phyloP scores from a whole-genome alignment of 2,888 invertebrate genomes.

The Eilema caniola region DNA sequence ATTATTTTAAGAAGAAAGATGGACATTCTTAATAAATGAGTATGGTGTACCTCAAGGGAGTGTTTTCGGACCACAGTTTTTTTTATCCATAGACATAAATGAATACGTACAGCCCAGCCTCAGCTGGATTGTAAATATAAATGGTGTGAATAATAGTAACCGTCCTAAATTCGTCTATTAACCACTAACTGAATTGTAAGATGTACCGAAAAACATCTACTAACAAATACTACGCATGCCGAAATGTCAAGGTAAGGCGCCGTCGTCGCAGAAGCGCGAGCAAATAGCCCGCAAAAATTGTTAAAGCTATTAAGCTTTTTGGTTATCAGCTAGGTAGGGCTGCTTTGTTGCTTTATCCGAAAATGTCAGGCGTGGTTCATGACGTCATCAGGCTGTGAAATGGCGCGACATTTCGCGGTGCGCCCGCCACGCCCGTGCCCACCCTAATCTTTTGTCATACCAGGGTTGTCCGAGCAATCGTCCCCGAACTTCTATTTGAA shows the following conservation, averaged over 20 bases:
- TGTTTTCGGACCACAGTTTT: too few species aligned
- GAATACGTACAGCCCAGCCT: too few species aligned
- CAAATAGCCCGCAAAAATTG: constrained; percentile 74
- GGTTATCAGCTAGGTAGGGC: constrained; percentile 79
- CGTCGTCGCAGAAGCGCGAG: constrained; percentile 60
- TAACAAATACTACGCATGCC: constrained; percentile 26
- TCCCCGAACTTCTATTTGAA: constrained; percentile 64
- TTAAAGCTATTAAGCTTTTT: constrained; percentile 76
- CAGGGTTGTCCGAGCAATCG: constrained; percentile 74
- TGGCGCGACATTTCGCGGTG: constrained; percentile 83
- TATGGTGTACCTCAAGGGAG: too few species aligned
- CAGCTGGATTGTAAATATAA: too few species aligned
- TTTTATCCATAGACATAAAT: too few species aligned
- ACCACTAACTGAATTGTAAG: background rate
- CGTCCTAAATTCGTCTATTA: background rate
- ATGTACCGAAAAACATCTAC: background rate
- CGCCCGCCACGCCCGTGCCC: constrained; percentile 77
- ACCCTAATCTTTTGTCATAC: constrained; percentile 79
- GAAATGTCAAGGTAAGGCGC: constrained; percentile 79
- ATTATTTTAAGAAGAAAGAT: too few species aligned
- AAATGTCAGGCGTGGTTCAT: constrained; percentile 84
- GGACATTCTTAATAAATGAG: too few species aligned
- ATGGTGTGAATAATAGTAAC: background rate
- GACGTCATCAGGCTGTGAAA: constrained; percentile 80
- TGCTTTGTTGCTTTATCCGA: constrained; percentile 79